These are phyloP conservation scores for Salvelinus sp. DNA, from an alignment of 2,113 vertebrate species.

Conservation along the genomic window DNA sequence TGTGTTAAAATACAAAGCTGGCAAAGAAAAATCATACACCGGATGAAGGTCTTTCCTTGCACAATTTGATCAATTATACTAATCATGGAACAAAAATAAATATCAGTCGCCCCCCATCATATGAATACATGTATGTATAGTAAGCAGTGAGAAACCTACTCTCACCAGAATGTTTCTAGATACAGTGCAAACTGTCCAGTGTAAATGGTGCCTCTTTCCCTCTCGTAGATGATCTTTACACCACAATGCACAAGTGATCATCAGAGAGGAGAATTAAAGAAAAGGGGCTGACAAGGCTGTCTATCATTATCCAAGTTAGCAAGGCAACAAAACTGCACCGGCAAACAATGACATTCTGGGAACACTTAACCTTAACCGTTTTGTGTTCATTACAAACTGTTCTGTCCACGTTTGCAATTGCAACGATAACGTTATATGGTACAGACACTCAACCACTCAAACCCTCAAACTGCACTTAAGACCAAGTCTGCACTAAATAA, in stretches of 20 bases:
- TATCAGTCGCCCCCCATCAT: not conserved
- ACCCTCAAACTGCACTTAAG: too few relatives aligned
- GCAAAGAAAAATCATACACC: too few relatives aligned
- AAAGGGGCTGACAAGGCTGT: constrained; percentile 30
- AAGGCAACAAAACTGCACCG: constrained; percentile 44
- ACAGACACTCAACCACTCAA: too few relatives aligned
- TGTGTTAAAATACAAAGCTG: too few relatives aligned
- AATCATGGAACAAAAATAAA: not conserved
- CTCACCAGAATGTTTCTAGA: not conserved
- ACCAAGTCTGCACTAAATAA: too few relatives aligned
- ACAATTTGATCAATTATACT: too few relatives aligned
- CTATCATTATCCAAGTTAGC: constrained; percentile 60
- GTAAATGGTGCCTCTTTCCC: constrained; percentile 23
- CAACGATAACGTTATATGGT: too few relatives aligned
- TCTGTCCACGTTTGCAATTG: too few relatives aligned
- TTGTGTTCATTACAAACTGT: too few relatives aligned
- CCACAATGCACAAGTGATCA: constrained; percentile 52
- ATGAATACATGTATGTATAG: not conserved
- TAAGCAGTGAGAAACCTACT: not conserved
- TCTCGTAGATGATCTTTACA: constrained; percentile 39
- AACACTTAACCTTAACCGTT: too few relatives aligned
- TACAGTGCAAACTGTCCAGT: constrained; percentile 12
- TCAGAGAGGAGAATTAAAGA: constrained; percentile 49
- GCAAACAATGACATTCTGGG: constrained; percentile 47
- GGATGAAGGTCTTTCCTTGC: too few relatives aligned